Evolutionary conservation across 2,113 vertebrate genomes (phyloP).

Genomic region (Chaetodon auriga): DNA sequence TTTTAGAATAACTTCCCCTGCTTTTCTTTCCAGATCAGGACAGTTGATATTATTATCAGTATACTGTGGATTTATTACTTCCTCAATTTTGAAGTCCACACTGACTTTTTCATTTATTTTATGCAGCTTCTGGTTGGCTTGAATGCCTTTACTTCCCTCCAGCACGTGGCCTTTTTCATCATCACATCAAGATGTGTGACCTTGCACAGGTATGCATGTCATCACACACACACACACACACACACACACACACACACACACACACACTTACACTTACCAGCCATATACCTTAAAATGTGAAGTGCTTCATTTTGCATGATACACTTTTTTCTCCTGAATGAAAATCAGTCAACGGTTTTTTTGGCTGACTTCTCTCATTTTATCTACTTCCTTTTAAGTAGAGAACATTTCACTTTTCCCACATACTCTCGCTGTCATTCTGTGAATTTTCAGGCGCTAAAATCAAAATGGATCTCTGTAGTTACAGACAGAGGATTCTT

Average conservation of each 20-base stretch:
- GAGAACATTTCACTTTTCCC: neutral
- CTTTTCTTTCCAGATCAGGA: neutral
- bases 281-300: neutral
- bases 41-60: constrained; percentile 1
- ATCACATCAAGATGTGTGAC: neutral
- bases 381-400: neutral
- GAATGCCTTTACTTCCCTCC: constrained; percentile 2
- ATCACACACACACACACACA: constrained; percentile 6
- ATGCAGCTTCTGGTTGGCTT: constrained; percentile 8
- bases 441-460: neutral
- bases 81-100: constrained; percentile 2
- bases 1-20: neutral
- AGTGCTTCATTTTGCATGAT: neutral
- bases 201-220: constrained; percentile 2
- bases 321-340: neutral
- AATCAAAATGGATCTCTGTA: neutral
- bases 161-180: neutral
- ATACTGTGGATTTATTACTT: constrained; percentile 4
- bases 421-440: neutral
- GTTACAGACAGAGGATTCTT: neutral
- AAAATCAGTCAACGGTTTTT: too few species aligned
- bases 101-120: constrained; percentile 16
- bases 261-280: neutral
- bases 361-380: neutral
- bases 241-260: neutral